A percentile compares a stretch with the other conserved stretches of the same genome.
phyloP scores from a whole-genome alignment of 2,797 vertebrate species.

The Spizella passerina region DNA sequence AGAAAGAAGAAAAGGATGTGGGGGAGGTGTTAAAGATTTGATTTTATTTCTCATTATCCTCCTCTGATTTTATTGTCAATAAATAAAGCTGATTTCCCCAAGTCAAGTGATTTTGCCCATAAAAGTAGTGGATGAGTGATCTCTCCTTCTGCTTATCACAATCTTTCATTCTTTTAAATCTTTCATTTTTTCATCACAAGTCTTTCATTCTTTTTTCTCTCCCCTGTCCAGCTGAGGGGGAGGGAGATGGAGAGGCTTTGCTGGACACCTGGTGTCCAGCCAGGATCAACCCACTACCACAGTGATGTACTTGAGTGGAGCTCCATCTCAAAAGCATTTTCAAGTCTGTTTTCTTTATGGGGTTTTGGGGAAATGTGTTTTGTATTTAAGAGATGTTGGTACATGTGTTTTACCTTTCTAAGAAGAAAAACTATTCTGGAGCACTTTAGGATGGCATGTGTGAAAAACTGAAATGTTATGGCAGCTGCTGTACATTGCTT shows the following conservation, averaged over 20 bases:
- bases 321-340: background rate
- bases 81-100: background rate
- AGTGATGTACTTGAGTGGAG: background rate
- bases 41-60: background rate
- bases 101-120: background rate
- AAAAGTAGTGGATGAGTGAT: background rate
- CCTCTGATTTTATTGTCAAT: background rate
- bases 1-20: background rate
- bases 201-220: background rate
- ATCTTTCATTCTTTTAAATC: too few species aligned
- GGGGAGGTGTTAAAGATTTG: background rate
- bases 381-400: background rate
- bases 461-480: background rate
- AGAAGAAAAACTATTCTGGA: background rate
- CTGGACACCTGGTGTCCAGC: background rate
- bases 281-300: background rate
- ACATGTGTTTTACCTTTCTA: background rate
- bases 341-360: background rate
- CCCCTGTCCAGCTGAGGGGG: background rate
- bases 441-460: background rate
- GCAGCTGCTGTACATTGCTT: background rate
- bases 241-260: background rate
- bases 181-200: too few species aligned
- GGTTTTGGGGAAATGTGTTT: background rate
- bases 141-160: background rate